Evolutionary conservation across 2,113 vertebrate genomes (phyloP), one percentile per base, ranked within the genome.

Genomic region (Etheostoma spectabile): DNA sequence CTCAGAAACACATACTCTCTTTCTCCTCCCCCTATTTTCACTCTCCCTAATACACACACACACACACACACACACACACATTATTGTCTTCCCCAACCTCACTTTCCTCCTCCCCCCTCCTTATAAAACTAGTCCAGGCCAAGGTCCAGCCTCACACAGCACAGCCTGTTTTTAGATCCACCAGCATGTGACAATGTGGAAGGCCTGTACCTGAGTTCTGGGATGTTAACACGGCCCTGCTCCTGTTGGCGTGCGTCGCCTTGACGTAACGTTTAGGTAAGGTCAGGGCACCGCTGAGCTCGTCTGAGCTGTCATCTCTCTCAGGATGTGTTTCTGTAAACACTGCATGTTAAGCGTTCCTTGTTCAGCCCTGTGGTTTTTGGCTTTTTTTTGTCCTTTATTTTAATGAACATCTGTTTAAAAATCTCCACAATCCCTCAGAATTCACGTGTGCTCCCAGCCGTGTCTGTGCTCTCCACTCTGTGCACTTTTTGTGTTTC

Each of bases 61-160:
- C 86, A 89, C 70, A 60, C 86, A 67, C 66, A 89, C 73, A 89
- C 76, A 88, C 86, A 89, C 70, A 84, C 83, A 88, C 86, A 77
- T 91, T 79, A 92, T 94, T 93, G 90, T 93, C 89, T 80, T 71
- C 56, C 45, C 83, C 74, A 84, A 45, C 67, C 67, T 61, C 80
- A 86, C 77, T 80, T 81, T 76, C 67, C 66, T 18, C 60, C 87
- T 33, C 53, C 35, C 3, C n/a, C 38, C 19, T 49, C 24, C 24
- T 46, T 53, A 72, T 56, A 63, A 82, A 89, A 51, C 30, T 1
- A 52, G 71, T 42, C 79, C 65, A 66, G 66, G 76, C 81, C 42
- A 27, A 83, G 74, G 77, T 79, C 82, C 63, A 49, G 69, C 66
- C 60, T 42, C 62, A 62, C 79, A 21, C 57, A 67, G 75, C 74